A percentile compares a stretch with the other conserved stretches of the same genome.
Evolutionary conservation across 1,140 invertebrate genomes (phyloP).

Genomic region (Philaenus spumarius): DNA sequence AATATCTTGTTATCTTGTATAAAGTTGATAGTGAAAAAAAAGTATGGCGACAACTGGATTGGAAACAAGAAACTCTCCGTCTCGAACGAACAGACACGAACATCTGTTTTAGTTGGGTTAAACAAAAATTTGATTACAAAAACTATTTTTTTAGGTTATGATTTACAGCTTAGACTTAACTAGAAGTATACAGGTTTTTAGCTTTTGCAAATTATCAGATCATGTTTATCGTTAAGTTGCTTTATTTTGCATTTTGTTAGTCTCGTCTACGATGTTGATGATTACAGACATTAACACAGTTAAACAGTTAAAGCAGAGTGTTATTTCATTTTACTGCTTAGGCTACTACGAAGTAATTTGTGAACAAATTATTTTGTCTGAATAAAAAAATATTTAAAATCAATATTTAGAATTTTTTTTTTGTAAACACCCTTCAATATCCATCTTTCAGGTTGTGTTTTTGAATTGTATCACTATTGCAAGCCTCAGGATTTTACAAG

Average conservation of each 20-base stretch:
- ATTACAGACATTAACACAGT: not conserved
- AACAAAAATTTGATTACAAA: too few species aligned
- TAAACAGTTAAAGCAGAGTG: conserved; percentile 10
- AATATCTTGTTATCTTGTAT: not conserved
- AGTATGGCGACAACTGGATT: not conserved
- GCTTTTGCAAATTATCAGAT: too few species aligned
- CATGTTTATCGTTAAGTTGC: too few species aligned
- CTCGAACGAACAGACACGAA: conserved; percentile 10
- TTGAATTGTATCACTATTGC: too few species aligned
- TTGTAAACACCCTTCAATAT: not conserved
- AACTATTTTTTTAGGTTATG: too few species aligned
- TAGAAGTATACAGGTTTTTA: too few species aligned
- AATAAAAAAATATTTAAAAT: conserved; percentile 16
- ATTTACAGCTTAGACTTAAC: too few species aligned
- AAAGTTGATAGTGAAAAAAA: too few species aligned
- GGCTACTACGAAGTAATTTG: conserved; percentile 9
- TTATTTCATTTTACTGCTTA: conserved; percentile 8
- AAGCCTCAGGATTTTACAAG: too few species aligned
- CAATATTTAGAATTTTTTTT: not conserved
- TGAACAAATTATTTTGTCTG: conserved; percentile 13
- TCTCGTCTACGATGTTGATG: too few species aligned
- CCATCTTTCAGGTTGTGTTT: not conserved
- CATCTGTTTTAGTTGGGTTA: too few species aligned
- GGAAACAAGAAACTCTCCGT: conserved; percentile 4
- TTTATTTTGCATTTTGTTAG: too few species aligned